These are phyloP conservation scores for Riparia riparia DNA, from an alignment of 2,113 vertebrate species.

Conservation along the genomic window DNA sequence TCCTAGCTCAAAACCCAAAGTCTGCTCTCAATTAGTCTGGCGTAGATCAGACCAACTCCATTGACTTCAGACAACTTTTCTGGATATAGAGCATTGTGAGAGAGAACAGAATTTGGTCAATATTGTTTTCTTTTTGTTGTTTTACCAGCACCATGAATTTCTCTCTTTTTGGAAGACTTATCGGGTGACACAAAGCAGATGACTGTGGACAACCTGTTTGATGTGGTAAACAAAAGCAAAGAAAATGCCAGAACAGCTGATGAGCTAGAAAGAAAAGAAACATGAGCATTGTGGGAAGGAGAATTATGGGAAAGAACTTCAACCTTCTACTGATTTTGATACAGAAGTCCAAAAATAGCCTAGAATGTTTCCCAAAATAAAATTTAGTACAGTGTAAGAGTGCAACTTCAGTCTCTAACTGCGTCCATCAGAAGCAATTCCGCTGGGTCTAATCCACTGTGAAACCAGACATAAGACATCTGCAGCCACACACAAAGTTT, in stretches of 20 bases:
- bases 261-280: slow-evolving; percentile 41
- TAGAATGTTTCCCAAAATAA: not conserved
- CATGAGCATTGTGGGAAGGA: slow-evolving; percentile 44
- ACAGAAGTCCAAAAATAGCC: slow-evolving; percentile 21
- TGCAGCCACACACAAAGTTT: not conserved
- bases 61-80: slow-evolving; percentile 30
- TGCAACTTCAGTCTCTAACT: not conserved
- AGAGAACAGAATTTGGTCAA: slow-evolving; percentile 40
- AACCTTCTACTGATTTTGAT: slow-evolving; percentile 27
- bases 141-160: slow-evolving; percentile 24
- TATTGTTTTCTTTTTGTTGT: slow-evolving; percentile 6
- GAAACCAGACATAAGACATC: not conserved
- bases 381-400: not conserved
- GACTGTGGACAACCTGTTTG: slow-evolving; percentile 65
- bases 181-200: slow-evolving; percentile 50
- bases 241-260: slow-evolving; percentile 31
- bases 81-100: slow-evolving; percentile 18
- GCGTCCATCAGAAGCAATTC: not conserved
- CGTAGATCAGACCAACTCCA: slow-evolving; percentile 10
- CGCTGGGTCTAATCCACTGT: not conserved
- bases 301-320: slow-evolving; percentile 20
- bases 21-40: slow-evolving; percentile 61
- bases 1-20: slow-evolving; percentile 17
- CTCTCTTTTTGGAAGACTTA: slow-evolving; percentile 50
- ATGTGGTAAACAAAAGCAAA: slow-evolving; percentile 72